phyloP scores from a whole-genome alignment of 2,888 invertebrate genomes.

The Thera britannica region DNA sequence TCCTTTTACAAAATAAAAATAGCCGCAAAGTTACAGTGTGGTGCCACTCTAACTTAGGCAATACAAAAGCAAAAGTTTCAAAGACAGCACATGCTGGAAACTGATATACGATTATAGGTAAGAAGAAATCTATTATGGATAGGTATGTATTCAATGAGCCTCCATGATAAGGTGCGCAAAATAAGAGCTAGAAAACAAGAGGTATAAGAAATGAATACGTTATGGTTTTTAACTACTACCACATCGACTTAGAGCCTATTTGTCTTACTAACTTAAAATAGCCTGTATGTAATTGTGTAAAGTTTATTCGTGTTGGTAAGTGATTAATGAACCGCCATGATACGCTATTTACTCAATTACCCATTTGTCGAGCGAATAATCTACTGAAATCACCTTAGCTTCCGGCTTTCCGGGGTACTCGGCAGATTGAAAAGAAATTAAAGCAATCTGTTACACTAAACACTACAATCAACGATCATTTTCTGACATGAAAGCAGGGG shows the following conservation, averaged over 20 bases:
- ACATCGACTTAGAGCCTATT: background rate
- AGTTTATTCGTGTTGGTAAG: constrained; percentile 9
- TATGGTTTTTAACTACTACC: too few species aligned
- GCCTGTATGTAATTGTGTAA: background rate
- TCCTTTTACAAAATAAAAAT: too few species aligned
- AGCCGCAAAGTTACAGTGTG: too few species aligned
- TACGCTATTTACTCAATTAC: constrained; percentile 17
- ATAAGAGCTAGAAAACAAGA: too few species aligned
- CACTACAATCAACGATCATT: constrained; percentile 24
- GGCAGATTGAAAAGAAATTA: constrained; percentile 23
- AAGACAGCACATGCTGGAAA: too few species aligned
- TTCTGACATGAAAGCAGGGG: constrained; percentile 25
- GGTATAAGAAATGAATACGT: too few species aligned
- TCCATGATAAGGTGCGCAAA: too few species aligned
- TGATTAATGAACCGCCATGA: constrained; percentile 5
- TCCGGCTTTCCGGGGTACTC: constrained; percentile 23
- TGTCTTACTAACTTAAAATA: background rate
- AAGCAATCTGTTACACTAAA: constrained; percentile 15
- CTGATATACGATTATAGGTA: too few species aligned
- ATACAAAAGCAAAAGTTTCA: too few species aligned
- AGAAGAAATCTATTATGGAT: too few species aligned
- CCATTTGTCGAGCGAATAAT: constrained; percentile 23
- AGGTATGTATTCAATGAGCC: too few species aligned
- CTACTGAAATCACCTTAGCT: constrained; percentile 15
- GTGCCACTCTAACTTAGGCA: too few species aligned